Evolutionary conservation across 2,888 invertebrate species (phyloP).

Genomic region (Stenotaenia linearis): DNA sequence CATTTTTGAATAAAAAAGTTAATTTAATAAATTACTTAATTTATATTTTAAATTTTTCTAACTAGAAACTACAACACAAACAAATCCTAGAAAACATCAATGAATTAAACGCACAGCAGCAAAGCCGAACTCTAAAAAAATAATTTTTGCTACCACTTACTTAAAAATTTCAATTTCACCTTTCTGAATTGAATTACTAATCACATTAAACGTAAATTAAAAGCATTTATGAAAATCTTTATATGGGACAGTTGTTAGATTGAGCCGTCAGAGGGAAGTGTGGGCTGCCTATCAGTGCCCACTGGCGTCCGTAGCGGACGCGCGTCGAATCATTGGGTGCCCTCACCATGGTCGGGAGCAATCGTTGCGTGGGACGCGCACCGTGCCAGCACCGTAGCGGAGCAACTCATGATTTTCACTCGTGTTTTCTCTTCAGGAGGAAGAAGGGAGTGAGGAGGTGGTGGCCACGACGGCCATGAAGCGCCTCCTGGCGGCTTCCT

Average conservation of each 20-base stretch:
- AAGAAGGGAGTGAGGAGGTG: conserved; percentile 26
- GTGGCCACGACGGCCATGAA: conserved; percentile 21
- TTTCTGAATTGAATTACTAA: too few species aligned
- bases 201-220: background rate
- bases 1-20: too few species aligned
- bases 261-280: conserved; percentile 24
- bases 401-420: conserved; percentile 26
- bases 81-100: too few species aligned
- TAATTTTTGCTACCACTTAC: too few species aligned
- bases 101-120: too few species aligned
- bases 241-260: background rate
- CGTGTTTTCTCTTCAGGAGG: conserved; percentile 26
- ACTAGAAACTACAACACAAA: too few species aligned
- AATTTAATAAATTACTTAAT: too few species aligned
- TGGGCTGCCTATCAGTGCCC: conserved; percentile 24
- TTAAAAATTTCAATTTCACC: too few species aligned
- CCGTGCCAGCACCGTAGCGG: conserved; percentile 10
- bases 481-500: conserved; percentile 20
- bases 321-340: conserved; percentile 23
- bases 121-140: too few species aligned
- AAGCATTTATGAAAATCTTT: background rate
- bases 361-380: conserved; percentile 24
- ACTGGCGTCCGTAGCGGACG: conserved; percentile 26
- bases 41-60: too few species aligned
- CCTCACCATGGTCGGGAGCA: conserved; percentile 24